Percentiles rank a stretch among this genome's conserved stretches.
phyloP scores from a whole-genome alignment of 1,140 invertebrate species.

The Limonius californicus region DNA sequence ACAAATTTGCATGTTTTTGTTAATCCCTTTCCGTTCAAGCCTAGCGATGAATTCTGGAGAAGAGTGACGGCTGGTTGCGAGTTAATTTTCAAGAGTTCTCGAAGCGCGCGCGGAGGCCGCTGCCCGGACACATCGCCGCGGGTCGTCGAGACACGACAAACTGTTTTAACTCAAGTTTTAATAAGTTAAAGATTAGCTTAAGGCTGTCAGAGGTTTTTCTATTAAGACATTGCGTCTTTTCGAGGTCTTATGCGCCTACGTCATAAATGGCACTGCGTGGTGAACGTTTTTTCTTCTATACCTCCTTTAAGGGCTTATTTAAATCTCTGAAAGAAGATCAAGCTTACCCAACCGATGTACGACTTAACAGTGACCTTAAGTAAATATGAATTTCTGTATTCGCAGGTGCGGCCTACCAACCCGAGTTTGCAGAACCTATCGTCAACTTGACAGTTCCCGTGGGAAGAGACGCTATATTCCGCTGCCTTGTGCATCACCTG shows the following conservation, averaged over 20 bases:
- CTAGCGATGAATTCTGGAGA: slow-evolving; percentile 21
- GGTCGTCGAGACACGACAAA: slow-evolving; percentile 35
- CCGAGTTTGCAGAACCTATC: slow-evolving; percentile 78
- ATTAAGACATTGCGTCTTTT: slow-evolving; percentile 30
- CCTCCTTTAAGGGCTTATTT: slow-evolving; percentile 11
- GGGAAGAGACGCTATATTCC: slow-evolving; percentile 82
- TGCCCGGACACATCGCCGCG: slow-evolving; percentile 25
- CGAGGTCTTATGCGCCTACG: slow-evolving; percentile 1
- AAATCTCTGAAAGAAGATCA: slow-evolving; percentile 3
- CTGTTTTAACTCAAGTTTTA: slow-evolving; percentile 46
- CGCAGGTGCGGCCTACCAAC: slow-evolving; percentile 69
- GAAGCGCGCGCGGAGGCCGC: slow-evolving; percentile 27
- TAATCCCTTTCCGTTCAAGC: slow-evolving; percentile 34
- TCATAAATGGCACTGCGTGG: slow-evolving; percentile 15
- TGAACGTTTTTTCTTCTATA: slow-evolving; percentile 17
- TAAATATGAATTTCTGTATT: slow-evolving; percentile 29
- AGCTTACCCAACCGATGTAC: slow-evolving; percentile 14
- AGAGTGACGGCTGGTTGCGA: slow-evolving; percentile 40
- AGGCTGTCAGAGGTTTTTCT: slow-evolving; percentile 35
- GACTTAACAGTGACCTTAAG: not conserved
- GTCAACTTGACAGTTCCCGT: slow-evolving; percentile 79
- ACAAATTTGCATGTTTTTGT: slow-evolving; percentile 48
- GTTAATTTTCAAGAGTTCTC: slow-evolving; percentile 41
- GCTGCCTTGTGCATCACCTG: slow-evolving; percentile 80
- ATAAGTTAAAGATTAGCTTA: slow-evolving; percentile 44